These are phyloP conservation scores for Zeuzera pyrina DNA, from an alignment of 2,888 invertebrate genomes.

Conservation along the genomic window DNA sequence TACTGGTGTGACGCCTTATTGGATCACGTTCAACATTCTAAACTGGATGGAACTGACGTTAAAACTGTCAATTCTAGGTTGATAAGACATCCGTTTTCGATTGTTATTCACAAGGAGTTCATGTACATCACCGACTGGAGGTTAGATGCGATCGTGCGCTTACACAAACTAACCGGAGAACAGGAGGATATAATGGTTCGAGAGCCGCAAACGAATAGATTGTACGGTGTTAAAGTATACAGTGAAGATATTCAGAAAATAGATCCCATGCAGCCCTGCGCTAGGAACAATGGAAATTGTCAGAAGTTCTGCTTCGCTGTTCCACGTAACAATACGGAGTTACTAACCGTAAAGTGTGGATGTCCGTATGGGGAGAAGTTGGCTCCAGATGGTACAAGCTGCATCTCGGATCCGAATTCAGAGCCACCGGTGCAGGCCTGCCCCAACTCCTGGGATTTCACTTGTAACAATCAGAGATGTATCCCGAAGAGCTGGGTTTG, in stretches of 20 bases:
- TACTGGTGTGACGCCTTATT: slow-evolving; percentile 98
- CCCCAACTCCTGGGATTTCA: slow-evolving; percentile 94
- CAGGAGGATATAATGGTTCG: slow-evolving; percentile 89
- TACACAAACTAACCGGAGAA: slow-evolving; percentile 91
- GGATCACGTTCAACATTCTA: slow-evolving; percentile 96
- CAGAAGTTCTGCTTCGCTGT: slow-evolving; percentile 96
- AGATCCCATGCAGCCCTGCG: slow-evolving; percentile 85
- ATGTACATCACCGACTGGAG: slow-evolving; percentile 99
- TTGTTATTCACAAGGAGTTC: slow-evolving; percentile 90
- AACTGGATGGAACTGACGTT: slow-evolving; percentile 92
- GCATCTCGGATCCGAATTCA: slow-evolving; percentile 85
- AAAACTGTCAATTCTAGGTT: slow-evolving; percentile 89
- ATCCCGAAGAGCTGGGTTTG: slow-evolving; percentile 96
- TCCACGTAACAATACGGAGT: slow-evolving; percentile 74
- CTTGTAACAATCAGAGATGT: slow-evolving; percentile 92
- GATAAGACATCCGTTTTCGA: slow-evolving; percentile 92
- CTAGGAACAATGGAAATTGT: slow-evolving; percentile 89
- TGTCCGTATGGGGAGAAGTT: slow-evolving; percentile 95
- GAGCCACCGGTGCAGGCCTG: slow-evolving; percentile 93
- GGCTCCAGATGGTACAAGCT: slow-evolving; percentile 78
- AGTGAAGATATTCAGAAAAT: slow-evolving; percentile 82
- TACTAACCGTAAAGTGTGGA: slow-evolving; percentile 82
- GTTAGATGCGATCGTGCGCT: slow-evolving; percentile 91
- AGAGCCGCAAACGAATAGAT: slow-evolving; percentile 90
- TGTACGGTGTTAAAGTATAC: slow-evolving; percentile 94